Conservation (phyloP, 2,797 vertebrate genomes). For the Apogon talboti region DNA sequence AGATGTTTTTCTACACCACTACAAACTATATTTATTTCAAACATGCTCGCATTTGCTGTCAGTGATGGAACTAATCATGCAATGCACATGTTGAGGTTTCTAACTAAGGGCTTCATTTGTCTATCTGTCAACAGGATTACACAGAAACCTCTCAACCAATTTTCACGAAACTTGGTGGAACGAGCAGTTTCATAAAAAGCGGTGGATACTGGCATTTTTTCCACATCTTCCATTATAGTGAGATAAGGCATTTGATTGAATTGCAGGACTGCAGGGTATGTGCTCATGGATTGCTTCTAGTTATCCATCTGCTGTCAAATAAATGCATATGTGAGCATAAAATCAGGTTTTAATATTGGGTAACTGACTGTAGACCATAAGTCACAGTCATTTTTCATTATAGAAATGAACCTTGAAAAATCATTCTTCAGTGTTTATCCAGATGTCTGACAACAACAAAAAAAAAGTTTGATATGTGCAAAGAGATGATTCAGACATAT, state of each 20-base stretch:
- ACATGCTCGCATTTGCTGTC: neutral
- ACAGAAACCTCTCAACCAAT: too few relatives aligned
- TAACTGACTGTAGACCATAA: neutral
- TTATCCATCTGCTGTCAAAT: neutral
- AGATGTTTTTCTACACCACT: neutral
- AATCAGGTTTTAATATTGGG: neutral
- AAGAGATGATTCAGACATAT: neutral
- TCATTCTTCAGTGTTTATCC: neutral
- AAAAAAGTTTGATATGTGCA: neutral
- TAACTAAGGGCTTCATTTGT: neutral
- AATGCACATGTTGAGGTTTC: conserved; percentile 6
- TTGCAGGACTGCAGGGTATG: too few relatives aligned
- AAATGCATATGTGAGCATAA: neutral
- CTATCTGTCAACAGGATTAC: neutral
- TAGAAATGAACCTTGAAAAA: neutral
- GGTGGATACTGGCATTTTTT: too few relatives aligned
- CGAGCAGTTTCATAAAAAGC: too few relatives aligned
- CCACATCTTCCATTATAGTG: too few relatives aligned
- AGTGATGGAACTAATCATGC: conserved; percentile 6
- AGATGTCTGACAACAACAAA: neutral
- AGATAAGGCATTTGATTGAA: too few relatives aligned
- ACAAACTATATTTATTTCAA: too few relatives aligned
- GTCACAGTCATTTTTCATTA: neutral
- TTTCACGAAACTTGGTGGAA: too few relatives aligned
- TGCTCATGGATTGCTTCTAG: too few relatives aligned